Conservation (phyloP, 1,140 invertebrate species). For the Saccostrea cuccullata region DNA sequence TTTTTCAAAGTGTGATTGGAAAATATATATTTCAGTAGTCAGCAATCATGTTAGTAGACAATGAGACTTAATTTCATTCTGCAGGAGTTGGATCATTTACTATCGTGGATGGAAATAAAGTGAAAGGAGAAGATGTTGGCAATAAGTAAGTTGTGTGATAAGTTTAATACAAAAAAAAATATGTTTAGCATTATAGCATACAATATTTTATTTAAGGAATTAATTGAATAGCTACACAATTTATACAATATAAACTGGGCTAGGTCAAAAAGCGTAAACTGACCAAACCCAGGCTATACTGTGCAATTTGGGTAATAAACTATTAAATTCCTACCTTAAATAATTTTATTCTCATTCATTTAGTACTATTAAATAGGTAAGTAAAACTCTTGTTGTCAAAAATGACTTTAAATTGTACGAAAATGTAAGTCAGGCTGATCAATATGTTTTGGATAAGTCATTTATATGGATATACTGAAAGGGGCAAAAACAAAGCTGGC, state of each 20-base stretch:
- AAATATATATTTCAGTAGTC: background rate
- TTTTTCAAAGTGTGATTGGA: background rate
- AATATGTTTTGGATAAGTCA: background rate
- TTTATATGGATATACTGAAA: too few relatives aligned
- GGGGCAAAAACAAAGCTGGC: too few relatives aligned
- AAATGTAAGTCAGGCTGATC: background rate
- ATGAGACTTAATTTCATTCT: background rate
- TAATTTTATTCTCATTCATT: too few relatives aligned
- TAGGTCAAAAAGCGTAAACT: too few relatives aligned
- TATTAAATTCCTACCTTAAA: too few relatives aligned
- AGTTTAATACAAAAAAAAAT: background rate
- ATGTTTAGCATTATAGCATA: background rate
- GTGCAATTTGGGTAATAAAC: too few relatives aligned
- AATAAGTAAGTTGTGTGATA: slow-evolving; percentile 85
- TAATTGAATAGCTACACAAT: too few relatives aligned
- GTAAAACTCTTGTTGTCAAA: background rate
- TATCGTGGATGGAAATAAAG: slow-evolving; percentile 92
- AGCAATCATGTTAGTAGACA: background rate
- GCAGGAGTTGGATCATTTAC: slow-evolving; percentile 93
- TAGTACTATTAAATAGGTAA: too few relatives aligned
- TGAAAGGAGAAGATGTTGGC: slow-evolving; percentile 91
- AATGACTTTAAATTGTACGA: background rate
- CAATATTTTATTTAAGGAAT: background rate
- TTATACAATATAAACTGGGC: too few relatives aligned
- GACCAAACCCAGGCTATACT: too few relatives aligned